Base-by-base conservation (phyloP, 2,113 vertebrate genomes). In the Alligator mississippiensis region DNA sequence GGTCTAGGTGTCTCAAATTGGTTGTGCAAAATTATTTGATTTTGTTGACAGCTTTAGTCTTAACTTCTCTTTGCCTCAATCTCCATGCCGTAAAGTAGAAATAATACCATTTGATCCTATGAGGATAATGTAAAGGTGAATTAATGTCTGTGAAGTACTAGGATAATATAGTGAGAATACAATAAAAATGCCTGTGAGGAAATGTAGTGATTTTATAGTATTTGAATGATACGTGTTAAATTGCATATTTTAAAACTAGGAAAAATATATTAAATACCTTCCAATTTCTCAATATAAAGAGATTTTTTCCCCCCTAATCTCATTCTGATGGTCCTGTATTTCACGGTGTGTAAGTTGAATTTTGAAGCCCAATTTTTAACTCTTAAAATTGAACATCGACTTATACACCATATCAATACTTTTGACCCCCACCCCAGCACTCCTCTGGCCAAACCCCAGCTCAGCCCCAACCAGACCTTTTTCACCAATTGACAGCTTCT, bases 1-100 rank as follows among this genome's bases (percentile, higher is more conserved):
- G 63, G 18, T 12, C 66, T 58, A 62, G 58, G 66, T 74, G 4
- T 90, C 7, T 70, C 89, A 84, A 91, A 90, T 91, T 64, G 92
- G 61, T 21, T 72, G 60, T 3, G 34, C 25, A 3, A 1, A 11
- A 66, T 76, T 74, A 82, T 8, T 72, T 47, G 76, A 87, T 62
- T 25, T 3, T 88, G 86, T 82, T 88, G 60, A 57, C 14, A 68
- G 15, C 75, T 94, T 68, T 82, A 22, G 11, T 25, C 92, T 91
- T 76, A 64, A 72, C 22, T 61, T 91, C 66, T 66, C 88, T 81
- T 16, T 57, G 28, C 2, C 38, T 87, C 34, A 60, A 2, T 58
- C 92, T 63, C 21, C 70, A 72, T 25, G 8, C 38, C 11, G 2
- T 79, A 95, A 92, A 91, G 27, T 21, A 74, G 82, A 88, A 6